phyloP scores from a whole-genome alignment of 2,113 vertebrate species.

The Sclerurus mexicanus region DNA sequence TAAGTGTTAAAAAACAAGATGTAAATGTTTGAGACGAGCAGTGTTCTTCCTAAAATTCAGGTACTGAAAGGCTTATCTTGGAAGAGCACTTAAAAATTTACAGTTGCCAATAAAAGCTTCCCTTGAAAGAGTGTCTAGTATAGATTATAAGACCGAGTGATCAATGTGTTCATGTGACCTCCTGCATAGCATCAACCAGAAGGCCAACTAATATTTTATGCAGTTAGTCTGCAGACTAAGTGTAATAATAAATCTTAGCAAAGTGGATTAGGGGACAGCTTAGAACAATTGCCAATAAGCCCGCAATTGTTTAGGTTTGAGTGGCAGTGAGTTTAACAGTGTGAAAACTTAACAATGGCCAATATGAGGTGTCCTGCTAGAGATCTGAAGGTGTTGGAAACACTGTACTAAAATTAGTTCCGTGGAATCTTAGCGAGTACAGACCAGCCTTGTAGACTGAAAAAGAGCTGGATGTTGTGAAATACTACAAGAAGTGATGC shows the following conservation, averaged over 20 bases:
- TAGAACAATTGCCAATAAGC: neutral
- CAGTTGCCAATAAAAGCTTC: neutral
- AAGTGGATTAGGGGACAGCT: neutral
- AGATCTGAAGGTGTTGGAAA: neutral
- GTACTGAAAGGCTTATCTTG: neutral
- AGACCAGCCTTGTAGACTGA: neutral
- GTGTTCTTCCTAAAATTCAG: neutral
- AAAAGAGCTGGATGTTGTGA: neutral
- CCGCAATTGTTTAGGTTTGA: neutral
- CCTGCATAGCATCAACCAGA: neutral
- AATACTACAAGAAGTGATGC: neutral
- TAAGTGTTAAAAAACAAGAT: neutral
- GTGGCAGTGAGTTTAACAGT: neutral
- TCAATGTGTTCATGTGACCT: constrained; percentile 5
- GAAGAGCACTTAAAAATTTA: neutral
- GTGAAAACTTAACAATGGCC: neutral
- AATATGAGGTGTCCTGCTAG: neutral
- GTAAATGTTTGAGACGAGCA: neutral
- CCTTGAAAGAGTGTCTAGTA: neutral
- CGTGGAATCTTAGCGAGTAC: rapidly evolving
- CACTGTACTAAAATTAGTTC: neutral
- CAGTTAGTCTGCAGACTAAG: neutral
- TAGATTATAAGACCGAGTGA: neutral
- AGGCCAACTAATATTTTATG: neutral
- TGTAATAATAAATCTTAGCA: neutral